phyloP scores from a whole-genome alignment of 2,797 vertebrate genomes.

The Cheirogaleus major region DNA sequence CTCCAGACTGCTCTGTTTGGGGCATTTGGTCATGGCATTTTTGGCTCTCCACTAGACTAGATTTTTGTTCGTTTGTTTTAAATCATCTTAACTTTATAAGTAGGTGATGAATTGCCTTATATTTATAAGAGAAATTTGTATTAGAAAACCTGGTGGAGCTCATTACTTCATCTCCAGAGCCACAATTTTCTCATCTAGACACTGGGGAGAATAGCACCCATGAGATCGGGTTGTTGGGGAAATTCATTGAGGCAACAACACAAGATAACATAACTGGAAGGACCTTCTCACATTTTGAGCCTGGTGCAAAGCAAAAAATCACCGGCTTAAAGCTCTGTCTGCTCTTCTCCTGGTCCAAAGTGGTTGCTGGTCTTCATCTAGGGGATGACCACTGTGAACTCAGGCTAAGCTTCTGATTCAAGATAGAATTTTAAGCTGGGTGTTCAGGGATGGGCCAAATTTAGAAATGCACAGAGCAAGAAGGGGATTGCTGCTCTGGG shows the following conservation, averaged over 20 bases:
- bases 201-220: background rate
- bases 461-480: background rate
- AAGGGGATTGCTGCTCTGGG: background rate
- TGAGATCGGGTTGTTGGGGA: background rate
- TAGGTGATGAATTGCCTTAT: background rate
- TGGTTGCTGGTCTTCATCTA: background rate
- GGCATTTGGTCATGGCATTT: background rate
- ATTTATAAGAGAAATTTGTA: background rate
- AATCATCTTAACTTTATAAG: background rate
- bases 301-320: background rate
- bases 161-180: background rate
- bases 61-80: background rate
- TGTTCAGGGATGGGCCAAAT: background rate
- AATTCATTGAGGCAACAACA: background rate
- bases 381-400: rapidly evolving
- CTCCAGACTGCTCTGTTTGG: background rate
- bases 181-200: background rate
- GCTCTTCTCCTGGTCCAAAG: background rate
- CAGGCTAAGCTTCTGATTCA: background rate
- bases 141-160: background rate
- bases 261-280: background rate
- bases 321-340: background rate
- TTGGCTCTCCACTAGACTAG: background rate
- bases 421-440: background rate
- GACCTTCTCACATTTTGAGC: background rate